These are phyloP conservation scores for Rallus crepitans DNA, from an alignment of 2,797 vertebrate genomes.

Conservation along the genomic window DNA sequence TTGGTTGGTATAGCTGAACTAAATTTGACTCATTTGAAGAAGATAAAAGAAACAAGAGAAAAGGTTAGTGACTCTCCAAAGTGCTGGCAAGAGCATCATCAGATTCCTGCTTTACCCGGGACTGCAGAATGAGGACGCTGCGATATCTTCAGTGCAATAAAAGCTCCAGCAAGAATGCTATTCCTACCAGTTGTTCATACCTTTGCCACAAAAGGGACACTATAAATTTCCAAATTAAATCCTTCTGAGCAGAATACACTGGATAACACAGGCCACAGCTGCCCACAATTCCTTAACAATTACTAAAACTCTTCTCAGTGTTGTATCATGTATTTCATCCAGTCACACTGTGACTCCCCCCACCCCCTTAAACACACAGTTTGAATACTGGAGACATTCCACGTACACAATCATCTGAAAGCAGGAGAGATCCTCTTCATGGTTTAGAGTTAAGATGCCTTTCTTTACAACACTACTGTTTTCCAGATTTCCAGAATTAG, in stretches of 20 bases:
- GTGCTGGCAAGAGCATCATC: neutral
- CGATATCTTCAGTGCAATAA: neutral
- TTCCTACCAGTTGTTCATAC: neutral
- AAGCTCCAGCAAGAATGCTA: neutral
- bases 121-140: neutral
- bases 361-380: neutral
- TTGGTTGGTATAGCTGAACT: neutral
- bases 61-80: neutral
- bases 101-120: neutral
- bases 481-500: neutral
- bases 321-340: neutral
- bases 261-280: neutral
- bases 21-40: neutral
- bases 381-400: neutral
- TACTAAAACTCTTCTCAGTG: neutral
- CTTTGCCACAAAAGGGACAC: neutral
- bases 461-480: neutral
- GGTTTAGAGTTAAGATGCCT: neutral
- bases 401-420: neutral
- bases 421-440: neutral
- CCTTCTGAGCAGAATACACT: neutral
- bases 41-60: neutral
- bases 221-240: neutral
- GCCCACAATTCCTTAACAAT: neutral
- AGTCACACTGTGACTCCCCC: fast-evolving